Evolutionary conservation across 1,140 invertebrate species (phyloP), one percentile per base, ranked within the genome.

Genomic region (Heliothis subflexa): DNA sequence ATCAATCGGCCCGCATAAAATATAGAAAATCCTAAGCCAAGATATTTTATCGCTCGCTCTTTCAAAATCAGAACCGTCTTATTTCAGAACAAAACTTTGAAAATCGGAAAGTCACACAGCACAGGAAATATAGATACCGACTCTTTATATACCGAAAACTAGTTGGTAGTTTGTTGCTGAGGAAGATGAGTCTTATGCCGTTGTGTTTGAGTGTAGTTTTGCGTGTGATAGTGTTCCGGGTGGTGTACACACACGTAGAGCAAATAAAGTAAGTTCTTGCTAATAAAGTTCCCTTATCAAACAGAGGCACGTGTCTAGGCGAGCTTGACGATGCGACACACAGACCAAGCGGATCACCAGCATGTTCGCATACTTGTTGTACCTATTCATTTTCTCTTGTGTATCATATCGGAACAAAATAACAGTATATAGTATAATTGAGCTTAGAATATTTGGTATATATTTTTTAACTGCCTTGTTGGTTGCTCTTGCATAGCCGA

Each of bases 271-370:
- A 76, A 79, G 68, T 82, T 79, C 76, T 79, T 79, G 83, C 78
- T 84, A 84, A 84, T 84, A 84, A 84, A 84, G 81, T 84, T 84
- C 71, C 83, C 70, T 84, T 84, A 84, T 84, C 83, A 84, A 82
- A 84, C 79, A 81, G 72, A 2, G 11, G 79, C 71, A 79, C 83
- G 83, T 82, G 83, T 62, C 79, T 72, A 70, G 77, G 49, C 61
- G 18, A 57, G 61, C 59, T 49, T 73, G 50, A 64, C 25, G 33
- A 13, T 18, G 47, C 1, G 12, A 82, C 76, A 79, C 78, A 84
- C 64, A n/a, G 78, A 11, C 64, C 11, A 0, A 0, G 0, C 57
- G 47, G 16, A 52, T 18, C 33, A 9, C 13, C 18, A 57, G 45
- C 74, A 9, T n/a, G 7, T 3, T 3, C 18, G 55, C 0, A 25